Evolutionary conservation across 2,113 vertebrate species (phyloP).

Genomic region (Grammomys surdaster): DNA sequence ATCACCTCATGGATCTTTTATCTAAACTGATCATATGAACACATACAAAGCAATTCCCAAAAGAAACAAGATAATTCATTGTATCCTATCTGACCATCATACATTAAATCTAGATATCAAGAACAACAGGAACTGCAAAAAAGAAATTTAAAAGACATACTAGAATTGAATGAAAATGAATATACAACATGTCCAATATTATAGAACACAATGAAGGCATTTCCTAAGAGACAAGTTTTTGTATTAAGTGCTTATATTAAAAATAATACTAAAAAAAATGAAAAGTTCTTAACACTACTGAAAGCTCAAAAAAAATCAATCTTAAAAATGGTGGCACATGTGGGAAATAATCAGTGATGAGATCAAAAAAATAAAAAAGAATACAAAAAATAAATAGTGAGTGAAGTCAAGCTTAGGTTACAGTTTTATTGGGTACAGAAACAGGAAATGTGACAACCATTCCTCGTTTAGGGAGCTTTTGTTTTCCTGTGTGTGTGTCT

Average conservation of each 20-base stretch:
- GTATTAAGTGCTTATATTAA: background rate
- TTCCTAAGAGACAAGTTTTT: background rate
- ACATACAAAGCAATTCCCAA: background rate
- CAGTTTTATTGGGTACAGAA: fast-evolving
- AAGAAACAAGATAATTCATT: background rate
- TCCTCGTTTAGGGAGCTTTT: background rate
- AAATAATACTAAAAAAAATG: too few species aligned
- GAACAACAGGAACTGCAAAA: background rate
- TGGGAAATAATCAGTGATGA: too few species aligned
- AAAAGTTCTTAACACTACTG: too few species aligned
- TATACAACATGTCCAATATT: background rate
- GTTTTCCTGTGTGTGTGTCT: background rate
- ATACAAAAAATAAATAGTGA: background rate
- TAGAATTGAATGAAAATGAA: background rate
- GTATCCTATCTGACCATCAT: background rate
- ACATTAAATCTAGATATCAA: background rate
- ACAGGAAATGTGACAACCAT: background rate
- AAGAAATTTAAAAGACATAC: background rate
- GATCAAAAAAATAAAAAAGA: too few species aligned
- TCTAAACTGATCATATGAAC: background rate
- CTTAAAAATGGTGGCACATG: too few species aligned
- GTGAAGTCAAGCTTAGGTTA: background rate
- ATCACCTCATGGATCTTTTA: background rate
- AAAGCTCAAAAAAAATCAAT: too few species aligned
- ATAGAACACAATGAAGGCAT: background rate